A percentile compares a stretch with the other conserved stretches of the same genome.
Conservation (phyloP, 2,888 invertebrate species). For the Synergus japonicus region DNA sequence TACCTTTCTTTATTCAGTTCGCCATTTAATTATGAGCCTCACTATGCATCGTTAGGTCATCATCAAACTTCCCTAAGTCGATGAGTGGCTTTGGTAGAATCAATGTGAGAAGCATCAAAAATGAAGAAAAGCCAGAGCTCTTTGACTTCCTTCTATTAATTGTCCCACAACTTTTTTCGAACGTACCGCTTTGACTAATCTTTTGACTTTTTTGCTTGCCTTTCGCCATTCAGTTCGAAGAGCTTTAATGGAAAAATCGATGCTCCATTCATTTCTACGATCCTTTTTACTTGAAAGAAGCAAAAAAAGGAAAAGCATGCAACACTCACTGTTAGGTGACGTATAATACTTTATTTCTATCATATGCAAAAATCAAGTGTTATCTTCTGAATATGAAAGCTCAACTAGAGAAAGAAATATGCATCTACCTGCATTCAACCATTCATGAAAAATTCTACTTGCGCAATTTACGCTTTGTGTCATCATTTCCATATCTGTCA, state of each 20-base stretch:
- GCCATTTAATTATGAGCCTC: not conserved
- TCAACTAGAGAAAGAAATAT: not conserved
- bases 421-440: not conserved
- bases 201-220: constrained; percentile 23
- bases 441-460: not conserved
- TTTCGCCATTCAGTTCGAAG: not conserved
- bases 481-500: not conserved
- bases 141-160: constrained; percentile 34
- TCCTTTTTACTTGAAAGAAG: not conserved
- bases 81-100: not conserved
- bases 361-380: not conserved
- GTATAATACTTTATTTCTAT: not conserved
- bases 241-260: constrained; percentile 17
- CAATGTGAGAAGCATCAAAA: not conserved
- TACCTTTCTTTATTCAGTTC: not conserved
- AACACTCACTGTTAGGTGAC: no score
- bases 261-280: not conserved
- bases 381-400: not conserved
- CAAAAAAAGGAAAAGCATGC: not conserved
- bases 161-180: constrained; percentile 34
- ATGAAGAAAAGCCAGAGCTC: constrained; percentile 13
- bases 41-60: not conserved
- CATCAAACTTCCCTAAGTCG: not conserved
- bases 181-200: constrained; percentile 32
- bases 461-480: constrained; percentile 19